Evolutionary conservation across 2,797 vertebrate species (phyloP).

Genomic region (Falco concolor): DNA sequence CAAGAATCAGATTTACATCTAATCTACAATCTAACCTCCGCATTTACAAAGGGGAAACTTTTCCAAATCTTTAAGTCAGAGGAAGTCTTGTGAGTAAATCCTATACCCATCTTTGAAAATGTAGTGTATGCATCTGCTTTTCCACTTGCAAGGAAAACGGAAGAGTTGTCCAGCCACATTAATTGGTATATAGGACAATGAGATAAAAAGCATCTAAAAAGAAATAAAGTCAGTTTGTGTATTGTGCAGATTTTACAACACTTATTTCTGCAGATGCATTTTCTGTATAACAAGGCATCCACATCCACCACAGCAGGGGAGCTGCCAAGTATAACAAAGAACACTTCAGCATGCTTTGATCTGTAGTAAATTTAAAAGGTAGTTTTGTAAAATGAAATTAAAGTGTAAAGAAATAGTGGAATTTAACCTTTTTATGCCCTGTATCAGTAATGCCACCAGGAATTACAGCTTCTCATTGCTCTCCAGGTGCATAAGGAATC

Average conservation of each 20-base stretch:
- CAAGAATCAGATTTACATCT: background rate
- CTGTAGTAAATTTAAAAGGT: background rate
- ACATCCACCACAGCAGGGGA: background rate
- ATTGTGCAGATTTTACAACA: background rate
- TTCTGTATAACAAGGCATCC: background rate
- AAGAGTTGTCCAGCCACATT: background rate
- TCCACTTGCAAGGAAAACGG: background rate
- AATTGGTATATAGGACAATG: background rate
- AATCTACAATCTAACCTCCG: background rate
- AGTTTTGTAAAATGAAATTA: background rate
- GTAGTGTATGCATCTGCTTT: background rate
- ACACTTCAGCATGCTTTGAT: background rate
- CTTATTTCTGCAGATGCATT: background rate
- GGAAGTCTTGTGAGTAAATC: background rate
- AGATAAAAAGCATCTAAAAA: background rate
- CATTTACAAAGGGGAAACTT: background rate
- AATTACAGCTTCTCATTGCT: background rate
- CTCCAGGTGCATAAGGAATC: background rate
- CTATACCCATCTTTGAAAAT: background rate
- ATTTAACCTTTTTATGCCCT: background rate
- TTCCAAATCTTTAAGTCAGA: background rate
- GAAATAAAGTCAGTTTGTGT: background rate
- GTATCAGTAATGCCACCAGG: background rate
- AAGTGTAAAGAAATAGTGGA: background rate
- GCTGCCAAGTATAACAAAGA: background rate